Conservation (phyloP, 2,888 invertebrate genomes). For the Acrocyrtus sp. region DNA sequence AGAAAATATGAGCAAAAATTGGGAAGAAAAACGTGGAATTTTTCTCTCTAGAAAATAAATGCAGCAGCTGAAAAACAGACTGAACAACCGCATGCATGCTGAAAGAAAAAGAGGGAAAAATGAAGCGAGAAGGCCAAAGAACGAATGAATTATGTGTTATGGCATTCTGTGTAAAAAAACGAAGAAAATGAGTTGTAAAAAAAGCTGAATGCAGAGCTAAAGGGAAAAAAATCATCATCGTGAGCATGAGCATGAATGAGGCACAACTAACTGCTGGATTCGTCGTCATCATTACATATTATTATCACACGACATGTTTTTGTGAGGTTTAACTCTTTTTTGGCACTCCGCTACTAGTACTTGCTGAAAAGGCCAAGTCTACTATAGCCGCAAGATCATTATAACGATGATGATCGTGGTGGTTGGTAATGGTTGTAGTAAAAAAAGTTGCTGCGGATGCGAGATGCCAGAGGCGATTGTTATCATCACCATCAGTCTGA, state of each 20-base stretch:
- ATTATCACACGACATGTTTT: not conserved
- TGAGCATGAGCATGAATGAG: no score
- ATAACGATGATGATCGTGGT: no score
- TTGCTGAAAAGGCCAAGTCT: no score
- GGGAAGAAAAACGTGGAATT: no score
- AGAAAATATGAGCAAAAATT: no score
- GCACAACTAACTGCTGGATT: slow-evolving; percentile 9
- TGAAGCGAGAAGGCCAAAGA: not conserved
- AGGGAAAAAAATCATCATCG: no score
- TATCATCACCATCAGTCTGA: slow-evolving; percentile 10
- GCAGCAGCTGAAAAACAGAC: no score
- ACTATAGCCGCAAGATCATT: no score
- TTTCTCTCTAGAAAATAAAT: no score
- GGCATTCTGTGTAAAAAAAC: not conserved
- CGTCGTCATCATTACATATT: not conserved
- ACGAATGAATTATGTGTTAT: not conserved
- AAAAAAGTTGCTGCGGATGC: slow-evolving; percentile 22
- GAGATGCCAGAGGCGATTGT: slow-evolving; percentile 20
- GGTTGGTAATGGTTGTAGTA: not conserved
- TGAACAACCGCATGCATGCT: no score
- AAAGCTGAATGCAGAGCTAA: no score
- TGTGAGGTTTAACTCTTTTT: not conserved
- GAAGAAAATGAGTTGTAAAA: not conserved
- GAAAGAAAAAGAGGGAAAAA: no score
- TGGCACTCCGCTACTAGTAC: not conserved